phyloP scores from a whole-genome alignment of 2,113 vertebrate species.

The Neolamprologus brichardi region DNA sequence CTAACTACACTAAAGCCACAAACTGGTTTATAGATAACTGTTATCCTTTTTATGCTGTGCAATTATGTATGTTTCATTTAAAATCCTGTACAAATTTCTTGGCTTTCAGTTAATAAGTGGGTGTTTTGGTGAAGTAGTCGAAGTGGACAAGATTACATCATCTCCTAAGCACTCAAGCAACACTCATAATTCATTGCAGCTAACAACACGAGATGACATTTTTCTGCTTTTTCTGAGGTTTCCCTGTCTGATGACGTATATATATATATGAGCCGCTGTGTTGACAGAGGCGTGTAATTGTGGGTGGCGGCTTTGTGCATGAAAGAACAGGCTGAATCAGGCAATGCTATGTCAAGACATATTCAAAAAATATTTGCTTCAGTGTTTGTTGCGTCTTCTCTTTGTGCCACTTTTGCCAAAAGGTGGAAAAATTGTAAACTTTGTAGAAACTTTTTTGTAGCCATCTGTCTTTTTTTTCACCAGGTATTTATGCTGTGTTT shows the following conservation, averaged over 20 bases:
- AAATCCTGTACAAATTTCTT: neutral
- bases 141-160: neutral
- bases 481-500: neutral
- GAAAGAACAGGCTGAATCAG: neutral
- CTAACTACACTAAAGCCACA: neutral
- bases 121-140: neutral
- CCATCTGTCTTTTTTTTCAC: neutral
- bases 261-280: fast-evolving
- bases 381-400: fast-evolving
- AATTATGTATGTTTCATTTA: neutral
- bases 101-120: neutral
- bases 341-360: neutral
- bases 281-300: neutral
- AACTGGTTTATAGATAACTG: neutral
- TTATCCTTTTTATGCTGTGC: neutral
- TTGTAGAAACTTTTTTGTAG: neutral
- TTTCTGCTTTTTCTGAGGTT: neutral
- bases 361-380: neutral
- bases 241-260: neutral
- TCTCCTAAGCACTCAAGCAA: neutral
- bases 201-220: neutral
- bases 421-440: neutral
- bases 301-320: neutral
- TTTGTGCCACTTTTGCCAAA: neutral
- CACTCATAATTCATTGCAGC: neutral